These are phyloP conservation scores for Drosophila suzukii DNA, from an alignment of 1,140 invertebrate species.

Conservation along the genomic window DNA sequence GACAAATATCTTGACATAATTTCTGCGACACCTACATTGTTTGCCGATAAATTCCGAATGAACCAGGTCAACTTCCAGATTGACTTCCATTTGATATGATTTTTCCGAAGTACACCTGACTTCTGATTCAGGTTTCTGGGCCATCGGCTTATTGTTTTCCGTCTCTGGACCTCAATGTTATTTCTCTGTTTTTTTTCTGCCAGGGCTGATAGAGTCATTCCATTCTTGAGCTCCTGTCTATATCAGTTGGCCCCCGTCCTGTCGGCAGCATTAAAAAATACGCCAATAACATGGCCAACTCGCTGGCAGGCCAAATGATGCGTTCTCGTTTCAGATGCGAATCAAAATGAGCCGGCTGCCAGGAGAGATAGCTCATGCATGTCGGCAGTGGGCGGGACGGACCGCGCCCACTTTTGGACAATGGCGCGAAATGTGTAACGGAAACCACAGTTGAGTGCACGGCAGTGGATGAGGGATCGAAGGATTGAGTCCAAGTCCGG, in stretches of 20 bases:
- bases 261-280: constrained; percentile 34
- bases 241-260: constrained; percentile 16
- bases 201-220: not conserved
- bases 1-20: too few species aligned
- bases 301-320: constrained; percentile 58
- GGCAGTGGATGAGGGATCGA: constrained; percentile 21
- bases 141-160: not conserved
- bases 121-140: not conserved
- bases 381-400: constrained; percentile 23
- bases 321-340: constrained; percentile 40
- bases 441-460: constrained; percentile 74
- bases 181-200: constrained; percentile 1
- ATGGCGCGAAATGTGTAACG: constrained; percentile 72
- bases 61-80: not conserved
- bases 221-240: constrained; percentile 17
- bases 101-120: not conserved
- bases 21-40: not conserved
- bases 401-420: constrained; percentile 43
- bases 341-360: constrained; percentile 34
- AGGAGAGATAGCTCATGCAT: constrained; percentile 38
- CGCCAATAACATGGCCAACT: constrained; percentile 48
- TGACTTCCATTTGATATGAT: not conserved
- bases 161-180: not conserved
- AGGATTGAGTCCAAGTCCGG: constrained; percentile 51
- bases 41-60: not conserved